Evolutionary conservation across 2,113 vertebrate genomes (phyloP).

Genomic region (Diadophis punctatus): DNA sequence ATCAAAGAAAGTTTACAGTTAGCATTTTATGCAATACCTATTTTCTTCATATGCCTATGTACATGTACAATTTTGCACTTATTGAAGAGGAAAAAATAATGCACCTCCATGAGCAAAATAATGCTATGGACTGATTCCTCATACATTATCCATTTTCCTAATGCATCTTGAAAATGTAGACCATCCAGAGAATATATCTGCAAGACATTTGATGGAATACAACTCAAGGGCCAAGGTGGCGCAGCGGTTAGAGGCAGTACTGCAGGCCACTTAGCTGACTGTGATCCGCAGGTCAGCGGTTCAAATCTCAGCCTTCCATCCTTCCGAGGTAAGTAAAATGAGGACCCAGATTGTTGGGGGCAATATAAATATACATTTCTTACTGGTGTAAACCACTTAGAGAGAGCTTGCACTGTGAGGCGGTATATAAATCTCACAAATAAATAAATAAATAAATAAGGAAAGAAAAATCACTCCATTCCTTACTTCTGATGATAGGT

Average conservation of each 20-base stretch:
- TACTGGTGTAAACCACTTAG: no score
- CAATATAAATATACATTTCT: no score
- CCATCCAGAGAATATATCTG: neutral
- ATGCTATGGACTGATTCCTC: slow-evolving; percentile 9
- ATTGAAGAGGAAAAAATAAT: slow-evolving; percentile 6
- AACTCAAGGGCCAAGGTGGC: no score
- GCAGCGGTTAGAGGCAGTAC: no score
- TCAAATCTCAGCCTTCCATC: no score
- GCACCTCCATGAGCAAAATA: slow-evolving; percentile 34
- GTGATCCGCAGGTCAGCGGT: no score
- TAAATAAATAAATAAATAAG: no score
- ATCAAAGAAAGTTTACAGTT: slow-evolving; percentile 40
- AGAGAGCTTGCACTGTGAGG: no score
- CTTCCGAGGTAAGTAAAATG: no score
- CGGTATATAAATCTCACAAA: no score
- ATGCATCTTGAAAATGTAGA: neutral
- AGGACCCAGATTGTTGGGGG: no score
- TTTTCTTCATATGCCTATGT: neutral
- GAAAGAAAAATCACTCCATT: neutral
- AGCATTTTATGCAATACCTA: slow-evolving; percentile 30
- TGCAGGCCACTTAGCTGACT: no score
- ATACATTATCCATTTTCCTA: neutral
- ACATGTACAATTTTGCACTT: slow-evolving; percentile 47
- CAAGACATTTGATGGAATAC: neutral
- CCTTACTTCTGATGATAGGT: neutral